phyloP scores from a whole-genome alignment of 2,113 vertebrate species.

The Bufo gargarizans region DNA sequence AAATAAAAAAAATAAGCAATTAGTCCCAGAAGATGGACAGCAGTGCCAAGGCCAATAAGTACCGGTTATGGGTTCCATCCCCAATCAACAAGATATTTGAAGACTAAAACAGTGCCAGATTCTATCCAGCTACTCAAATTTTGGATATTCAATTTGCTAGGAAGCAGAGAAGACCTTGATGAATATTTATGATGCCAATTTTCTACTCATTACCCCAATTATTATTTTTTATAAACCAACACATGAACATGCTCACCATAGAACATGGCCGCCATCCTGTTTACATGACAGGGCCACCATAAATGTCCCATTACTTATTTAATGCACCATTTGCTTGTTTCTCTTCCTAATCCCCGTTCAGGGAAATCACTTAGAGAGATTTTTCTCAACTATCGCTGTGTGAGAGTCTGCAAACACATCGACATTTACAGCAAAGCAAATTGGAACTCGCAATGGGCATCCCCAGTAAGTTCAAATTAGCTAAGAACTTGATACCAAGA shows the following conservation, averaged over 20 bases:
- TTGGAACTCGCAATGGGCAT: conserved; percentile 74
- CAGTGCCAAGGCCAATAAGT: no score
- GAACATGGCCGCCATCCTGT: not conserved
- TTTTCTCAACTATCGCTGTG: conserved; percentile 67
- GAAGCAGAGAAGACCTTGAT: not conserved
- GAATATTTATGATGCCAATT: not conserved
- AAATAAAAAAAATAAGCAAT: no score
- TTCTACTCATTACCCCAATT: not conserved
- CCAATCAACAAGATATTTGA: no score
- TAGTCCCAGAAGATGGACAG: no score
- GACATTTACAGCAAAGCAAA: conserved; percentile 75
- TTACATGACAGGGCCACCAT: not conserved
- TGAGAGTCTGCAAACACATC: conserved; percentile 64
- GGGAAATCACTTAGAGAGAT: conserved; percentile 72
- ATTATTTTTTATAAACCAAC: not conserved
- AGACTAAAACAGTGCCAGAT: no score
- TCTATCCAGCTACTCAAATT: not conserved
- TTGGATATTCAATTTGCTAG: not conserved
- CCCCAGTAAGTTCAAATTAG: conserved; percentile 81
- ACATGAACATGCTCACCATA: not conserved
- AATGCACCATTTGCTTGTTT: not conserved
- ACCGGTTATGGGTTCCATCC: no score
- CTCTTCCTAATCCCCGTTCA: not conserved
- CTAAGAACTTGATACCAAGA: conserved; percentile 74
- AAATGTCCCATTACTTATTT: not conserved